Percentiles rank a stretch among this genome's conserved stretches.
These are phyloP conservation scores for Nomada hirtipes DNA, from an alignment of 2,888 invertebrate genomes.

Conservation along the genomic window DNA sequence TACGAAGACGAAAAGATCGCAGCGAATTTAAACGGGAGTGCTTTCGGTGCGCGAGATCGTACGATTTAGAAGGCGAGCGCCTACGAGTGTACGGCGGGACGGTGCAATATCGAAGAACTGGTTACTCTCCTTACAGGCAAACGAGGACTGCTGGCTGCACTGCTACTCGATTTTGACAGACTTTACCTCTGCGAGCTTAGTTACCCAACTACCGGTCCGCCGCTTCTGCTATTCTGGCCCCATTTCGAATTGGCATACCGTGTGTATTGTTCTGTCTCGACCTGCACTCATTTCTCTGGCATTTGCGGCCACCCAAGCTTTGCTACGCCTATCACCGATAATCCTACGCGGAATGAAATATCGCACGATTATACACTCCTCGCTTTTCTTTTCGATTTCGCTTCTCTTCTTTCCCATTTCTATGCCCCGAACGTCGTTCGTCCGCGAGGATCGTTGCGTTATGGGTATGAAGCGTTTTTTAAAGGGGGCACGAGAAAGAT, in stretches of 20 bases:
- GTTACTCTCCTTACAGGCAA: slow-evolving; percentile 56
- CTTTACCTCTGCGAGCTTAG: slow-evolving; percentile 73
- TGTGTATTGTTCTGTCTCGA: slow-evolving; percentile 80
- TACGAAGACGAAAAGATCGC: no score
- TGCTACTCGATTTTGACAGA: slow-evolving; percentile 78
- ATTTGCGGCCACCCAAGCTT: slow-evolving; percentile 54
- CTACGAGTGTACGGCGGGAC: background rate
- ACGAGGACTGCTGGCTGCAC: slow-evolving; percentile 60
- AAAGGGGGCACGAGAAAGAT: background rate
- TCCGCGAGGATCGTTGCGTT: background rate
- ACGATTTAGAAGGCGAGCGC: no score
- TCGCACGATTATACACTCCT: background rate
- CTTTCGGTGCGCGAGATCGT: background rate
- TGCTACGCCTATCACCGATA: slow-evolving; percentile 5
- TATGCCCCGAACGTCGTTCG: no score
- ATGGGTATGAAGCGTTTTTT: background rate
- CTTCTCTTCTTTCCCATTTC: no score
- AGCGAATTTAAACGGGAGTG: no score
- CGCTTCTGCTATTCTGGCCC: slow-evolving; percentile 80
- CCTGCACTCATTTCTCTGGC: slow-evolving; percentile 78
- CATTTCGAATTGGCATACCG: slow-evolving; percentile 82
- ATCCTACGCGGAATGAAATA: slow-evolving; percentile 5
- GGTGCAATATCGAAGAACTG: slow-evolving; percentile 22
- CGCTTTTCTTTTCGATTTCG: background rate
- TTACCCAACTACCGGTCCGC: slow-evolving; percentile 73